Evolutionary conservation across 2,797 vertebrate genomes (phyloP).

Genomic region (Takifugu rubripes): DNA sequence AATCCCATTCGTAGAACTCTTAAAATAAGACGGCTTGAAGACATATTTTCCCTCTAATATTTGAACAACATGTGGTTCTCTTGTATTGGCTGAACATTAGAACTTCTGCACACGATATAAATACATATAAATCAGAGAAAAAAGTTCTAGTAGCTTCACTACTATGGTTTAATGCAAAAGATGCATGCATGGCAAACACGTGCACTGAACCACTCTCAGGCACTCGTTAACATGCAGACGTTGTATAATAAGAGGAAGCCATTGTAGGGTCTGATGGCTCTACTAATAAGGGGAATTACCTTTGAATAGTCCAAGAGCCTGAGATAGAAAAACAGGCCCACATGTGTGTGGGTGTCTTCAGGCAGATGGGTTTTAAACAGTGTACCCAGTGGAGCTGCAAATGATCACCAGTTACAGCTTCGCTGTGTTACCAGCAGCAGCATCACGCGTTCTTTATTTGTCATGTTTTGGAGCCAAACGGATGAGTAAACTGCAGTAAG

Average conservation of each 20-base stretch:
- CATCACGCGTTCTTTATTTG: slow-evolving; percentile 34
- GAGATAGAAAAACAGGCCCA: slow-evolving; percentile 50
- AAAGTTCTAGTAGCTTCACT: slow-evolving; percentile 13
- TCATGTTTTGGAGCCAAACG: slow-evolving; percentile 51
- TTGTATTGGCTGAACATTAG: no score
- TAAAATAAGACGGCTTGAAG: no score
- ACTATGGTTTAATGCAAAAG: slow-evolving; percentile 38
- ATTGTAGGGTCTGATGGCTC: slow-evolving; percentile 44
- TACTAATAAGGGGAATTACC: slow-evolving; percentile 62
- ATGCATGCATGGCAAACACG: slow-evolving; percentile 24
- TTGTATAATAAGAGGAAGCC: slow-evolving; percentile 38
- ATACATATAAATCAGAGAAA: background rate
- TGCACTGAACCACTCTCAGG: slow-evolving; percentile 31
- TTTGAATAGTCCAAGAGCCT: slow-evolving; percentile 62
- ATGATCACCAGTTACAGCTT: slow-evolving; percentile 47
- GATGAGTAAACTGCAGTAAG: slow-evolving; percentile 6
- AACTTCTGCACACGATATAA: background rate
- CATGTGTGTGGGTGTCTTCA: slow-evolving; percentile 53
- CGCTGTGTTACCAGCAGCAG: slow-evolving; percentile 31
- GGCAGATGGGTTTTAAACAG: slow-evolving; percentile 69
- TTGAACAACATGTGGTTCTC: no score
- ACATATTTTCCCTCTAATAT: no score
- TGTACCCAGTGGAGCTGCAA: slow-evolving; percentile 54
- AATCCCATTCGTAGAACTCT: no score
- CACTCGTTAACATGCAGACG: slow-evolving; percentile 43